A percentile compares a stretch with the other conserved stretches of the same genome.
Conservation (phyloP, 2,888 invertebrate species). For the Melanargia galathea region DNA sequence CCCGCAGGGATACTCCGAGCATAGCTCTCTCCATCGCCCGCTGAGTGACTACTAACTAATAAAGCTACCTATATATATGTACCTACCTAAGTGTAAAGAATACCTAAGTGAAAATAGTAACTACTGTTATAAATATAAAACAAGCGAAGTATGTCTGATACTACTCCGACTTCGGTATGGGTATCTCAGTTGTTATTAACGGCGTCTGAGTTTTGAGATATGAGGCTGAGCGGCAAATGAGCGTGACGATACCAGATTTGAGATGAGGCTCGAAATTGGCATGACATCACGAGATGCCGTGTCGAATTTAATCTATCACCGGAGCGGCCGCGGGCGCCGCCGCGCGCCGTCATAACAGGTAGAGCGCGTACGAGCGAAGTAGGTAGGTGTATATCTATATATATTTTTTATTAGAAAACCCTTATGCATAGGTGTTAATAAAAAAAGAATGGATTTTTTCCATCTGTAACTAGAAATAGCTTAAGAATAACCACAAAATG, state of each 20-base stretch:
- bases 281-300: conserved; percentile 80
- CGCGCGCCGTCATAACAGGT: conserved; percentile 56
- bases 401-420: neutral
- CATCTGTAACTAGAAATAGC: too few species aligned
- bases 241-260: conserved; percentile 68
- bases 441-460: too few species aligned
- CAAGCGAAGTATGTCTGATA: neutral
- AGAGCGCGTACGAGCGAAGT: conserved; percentile 13
- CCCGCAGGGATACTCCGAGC: too few species aligned
- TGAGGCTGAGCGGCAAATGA: conserved; percentile 54
- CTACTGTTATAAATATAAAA: too few species aligned
- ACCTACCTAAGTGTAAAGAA: too few species aligned
- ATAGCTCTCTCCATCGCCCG: too few species aligned
- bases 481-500: too few species aligned
- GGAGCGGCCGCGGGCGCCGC: conserved; percentile 62
- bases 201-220: conserved; percentile 51
- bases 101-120: too few species aligned
- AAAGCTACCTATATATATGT: too few species aligned
- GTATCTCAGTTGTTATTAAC: conserved; percentile 62
- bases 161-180: neutral
- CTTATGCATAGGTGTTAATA: neutral
- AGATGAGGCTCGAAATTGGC: conserved; percentile 71
- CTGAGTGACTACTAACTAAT: too few species aligned
- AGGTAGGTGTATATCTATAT: neutral
- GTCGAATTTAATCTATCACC: conserved; percentile 82